Conservation (phyloP, 2,888 invertebrate genomes). For the Leptinotarsa juncta region DNA sequence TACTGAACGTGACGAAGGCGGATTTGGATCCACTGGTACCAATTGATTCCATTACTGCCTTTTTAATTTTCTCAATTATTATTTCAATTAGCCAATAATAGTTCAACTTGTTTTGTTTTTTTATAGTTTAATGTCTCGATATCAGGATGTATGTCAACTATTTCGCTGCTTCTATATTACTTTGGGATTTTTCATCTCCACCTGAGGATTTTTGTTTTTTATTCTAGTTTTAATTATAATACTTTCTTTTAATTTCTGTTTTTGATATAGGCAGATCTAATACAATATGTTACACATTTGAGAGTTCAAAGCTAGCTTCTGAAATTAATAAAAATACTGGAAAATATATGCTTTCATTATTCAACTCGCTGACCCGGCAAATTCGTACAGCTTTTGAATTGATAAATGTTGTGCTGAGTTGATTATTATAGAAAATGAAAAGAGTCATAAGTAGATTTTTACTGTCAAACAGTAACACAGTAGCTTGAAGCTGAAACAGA, state of each 20-base stretch:
- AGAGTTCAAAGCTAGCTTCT: too few relatives aligned
- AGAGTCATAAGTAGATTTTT: too few relatives aligned
- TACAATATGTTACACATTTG: background rate
- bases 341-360: background rate
- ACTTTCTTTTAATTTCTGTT: background rate
- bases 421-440: too few relatives aligned
- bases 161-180: too few relatives aligned
- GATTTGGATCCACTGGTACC: slow-evolving; percentile 95
- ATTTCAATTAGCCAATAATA: background rate
- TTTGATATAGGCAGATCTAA: background rate
- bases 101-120: background rate
- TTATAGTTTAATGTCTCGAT: background rate
- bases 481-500: too few relatives aligned
- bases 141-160: background rate
- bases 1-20: slow-evolving; percentile 86
- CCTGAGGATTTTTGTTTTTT: background rate
- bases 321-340: background rate
- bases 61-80: slow-evolving; percentile 2
- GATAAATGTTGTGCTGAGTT: too few relatives aligned
- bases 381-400: too few relatives aligned
- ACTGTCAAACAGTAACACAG: too few relatives aligned
- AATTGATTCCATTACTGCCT: slow-evolving; percentile 64
- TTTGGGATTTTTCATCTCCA: too few relatives aligned
- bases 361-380: too few relatives aligned
- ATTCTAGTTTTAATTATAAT: background rate